Percentiles rank a stretch among this genome's conserved stretches.
These are phyloP conservation scores for Rhadinocentrus ornatus DNA, from an alignment of 2,797 vertebrate genomes.

Conservation along the genomic window DNA sequence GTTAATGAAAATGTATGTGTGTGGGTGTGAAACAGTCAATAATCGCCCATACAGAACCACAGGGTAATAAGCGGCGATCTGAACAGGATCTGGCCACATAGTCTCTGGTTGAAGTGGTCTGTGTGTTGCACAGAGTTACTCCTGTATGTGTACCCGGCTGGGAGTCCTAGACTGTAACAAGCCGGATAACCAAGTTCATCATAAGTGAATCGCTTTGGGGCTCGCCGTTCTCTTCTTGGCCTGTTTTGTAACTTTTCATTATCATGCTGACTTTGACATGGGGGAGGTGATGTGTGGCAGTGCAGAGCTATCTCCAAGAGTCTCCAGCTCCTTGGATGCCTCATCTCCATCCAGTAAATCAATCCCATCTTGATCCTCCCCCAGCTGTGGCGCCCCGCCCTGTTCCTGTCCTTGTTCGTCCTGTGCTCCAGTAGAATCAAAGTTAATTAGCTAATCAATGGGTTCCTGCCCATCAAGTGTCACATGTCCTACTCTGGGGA, in stretches of 20 bases:
- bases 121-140: too few species aligned
- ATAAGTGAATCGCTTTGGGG: neutral
- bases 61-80: too few species aligned
- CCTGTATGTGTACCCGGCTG: neutral
- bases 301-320: neutral
- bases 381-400: neutral
- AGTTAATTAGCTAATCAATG: neutral
- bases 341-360: neutral
- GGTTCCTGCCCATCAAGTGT: neutral
- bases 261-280: neutral
- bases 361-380: neutral
- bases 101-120: neutral
- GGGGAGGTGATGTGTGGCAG: neutral
- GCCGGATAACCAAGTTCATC: constrained; percentile 3
- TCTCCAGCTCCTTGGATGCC: neutral
- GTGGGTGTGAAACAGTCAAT: too few species aligned
- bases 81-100: neutral
- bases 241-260: neutral
- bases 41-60: neutral
- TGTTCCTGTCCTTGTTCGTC: neutral
- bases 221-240: neutral
- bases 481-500: neutral
- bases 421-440: neutral
- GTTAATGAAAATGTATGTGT: too few species aligned
- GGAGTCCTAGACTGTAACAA: neutral